Evolutionary conservation across 2,888 invertebrate species (phyloP), one percentile per base, ranked within the genome.

Genomic region (Drosophila nr. medialis): DNA sequence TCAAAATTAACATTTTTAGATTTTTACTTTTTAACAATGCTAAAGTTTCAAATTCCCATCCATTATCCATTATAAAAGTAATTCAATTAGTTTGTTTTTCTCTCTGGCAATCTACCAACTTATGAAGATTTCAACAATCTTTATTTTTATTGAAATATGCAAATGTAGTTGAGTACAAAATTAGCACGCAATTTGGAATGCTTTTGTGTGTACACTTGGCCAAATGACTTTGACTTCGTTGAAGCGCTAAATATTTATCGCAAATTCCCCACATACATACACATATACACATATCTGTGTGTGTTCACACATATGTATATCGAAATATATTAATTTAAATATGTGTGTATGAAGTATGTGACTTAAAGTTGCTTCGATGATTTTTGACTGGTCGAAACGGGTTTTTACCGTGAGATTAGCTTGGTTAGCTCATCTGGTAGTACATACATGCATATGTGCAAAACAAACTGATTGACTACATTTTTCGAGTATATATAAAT

Each of bases 201-300:
- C 18, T n/a, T 38, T 34, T 3, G 49, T 13, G 8, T 32, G 30
- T 32, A 21, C 42, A 24, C 24, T 64, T 40, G n/a, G 30, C n/a
- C 10, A 27, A 15, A 49, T 40, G 32, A 40, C 50, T 50, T 62
- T 34, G 32, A 40, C 38, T 50, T 63, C 40, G 63, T 42, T 51
- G 21, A 63, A 51, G 40, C 40, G 63, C 32, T 50, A 63, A 63
- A 50, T 24, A 18, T 7, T 1, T 30, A 36, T 13, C 45, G 42
- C 45, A 29, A 45, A 63, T 27, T 56, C 13, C 27, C 5, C 18
- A 40, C 18, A 21, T 6, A 24, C 13, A 21, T 2, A 21, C 3
- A 13, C 1, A 42, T 21, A 42, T 7, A 21, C 7, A 4, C 45
- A 45, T 24, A 45, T 6, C 13, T 45, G 45, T 45, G 45, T 45